These are phyloP conservation scores for Jordanella pulchra DNA, from an alignment of 2,797 vertebrate species.

Conservation along the genomic window DNA sequence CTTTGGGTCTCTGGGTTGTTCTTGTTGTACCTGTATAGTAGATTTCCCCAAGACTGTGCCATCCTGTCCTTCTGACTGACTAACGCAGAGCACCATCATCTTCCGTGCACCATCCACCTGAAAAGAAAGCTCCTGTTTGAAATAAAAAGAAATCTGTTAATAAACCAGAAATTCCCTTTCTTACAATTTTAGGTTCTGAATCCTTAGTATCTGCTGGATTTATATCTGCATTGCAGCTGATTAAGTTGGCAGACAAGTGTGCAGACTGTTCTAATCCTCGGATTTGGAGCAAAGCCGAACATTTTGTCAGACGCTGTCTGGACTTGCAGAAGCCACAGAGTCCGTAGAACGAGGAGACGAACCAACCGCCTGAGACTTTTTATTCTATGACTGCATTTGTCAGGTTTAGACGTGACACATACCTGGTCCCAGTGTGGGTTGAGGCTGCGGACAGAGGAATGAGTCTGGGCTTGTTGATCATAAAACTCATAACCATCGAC, in stretches of 20 bases:
- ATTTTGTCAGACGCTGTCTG: conserved; percentile 51
- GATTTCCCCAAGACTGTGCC: conserved; percentile 68
- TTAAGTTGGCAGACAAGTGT: not conserved
- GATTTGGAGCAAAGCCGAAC: conserved; percentile 11
- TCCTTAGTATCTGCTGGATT: conserved; percentile 30
- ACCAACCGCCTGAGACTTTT: not conserved
- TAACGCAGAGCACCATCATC: conserved; percentile 72
- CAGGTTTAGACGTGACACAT: not conserved
- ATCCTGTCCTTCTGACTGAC: conserved; percentile 49
- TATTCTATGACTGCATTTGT: not conserved
- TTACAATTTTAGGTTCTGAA: conserved; percentile 9
- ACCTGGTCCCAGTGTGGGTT: conserved; percentile 82
- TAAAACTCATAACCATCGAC: conserved; percentile 80
- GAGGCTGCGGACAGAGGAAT: conserved; percentile 67
- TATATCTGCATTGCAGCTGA: conserved; percentile 41
- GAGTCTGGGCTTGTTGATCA: conserved; percentile 73
- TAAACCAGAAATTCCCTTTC: not conserved
- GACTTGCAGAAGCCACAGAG: conserved; percentile 39
- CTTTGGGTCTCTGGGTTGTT: too few relatives aligned
- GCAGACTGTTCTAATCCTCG: conserved; percentile 29
- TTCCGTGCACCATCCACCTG: conserved; percentile 75
- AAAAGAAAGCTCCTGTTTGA: conserved; percentile 76
- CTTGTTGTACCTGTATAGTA: conserved; percentile 58
- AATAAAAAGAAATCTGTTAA: not conserved
- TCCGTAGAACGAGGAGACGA: not conserved